Evolutionary conservation across 1,140 invertebrate species (phyloP).

Genomic region (Panulirus ornatus): DNA sequence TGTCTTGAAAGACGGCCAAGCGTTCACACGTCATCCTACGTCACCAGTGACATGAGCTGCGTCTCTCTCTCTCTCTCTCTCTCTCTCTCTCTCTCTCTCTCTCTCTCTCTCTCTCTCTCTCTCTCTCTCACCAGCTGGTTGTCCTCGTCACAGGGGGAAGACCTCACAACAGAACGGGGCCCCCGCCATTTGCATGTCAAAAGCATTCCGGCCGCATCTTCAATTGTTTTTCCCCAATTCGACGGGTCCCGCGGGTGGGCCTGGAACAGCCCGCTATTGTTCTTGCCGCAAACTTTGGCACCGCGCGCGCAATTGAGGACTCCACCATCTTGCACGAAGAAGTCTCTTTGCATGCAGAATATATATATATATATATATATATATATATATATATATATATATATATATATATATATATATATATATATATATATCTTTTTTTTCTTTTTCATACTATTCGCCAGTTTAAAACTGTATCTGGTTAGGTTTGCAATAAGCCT

Average conservation of each 20-base stretch:
- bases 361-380: too few species aligned
- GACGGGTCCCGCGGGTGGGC: background rate
- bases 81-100: background rate
- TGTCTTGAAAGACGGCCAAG: too few species aligned
- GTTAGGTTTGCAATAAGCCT: too few species aligned
- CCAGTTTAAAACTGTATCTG: too few species aligned
- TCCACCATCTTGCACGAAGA: background rate
- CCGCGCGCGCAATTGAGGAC: background rate
- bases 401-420: too few species aligned
- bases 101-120: background rate
- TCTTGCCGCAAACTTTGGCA: background rate
- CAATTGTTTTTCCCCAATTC: slow-evolving; percentile 20
- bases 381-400: too few species aligned
- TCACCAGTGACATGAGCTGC: too few species aligned
- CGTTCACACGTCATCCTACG: too few species aligned
- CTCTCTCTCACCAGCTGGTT: background rate
- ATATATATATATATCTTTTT: too few species aligned
- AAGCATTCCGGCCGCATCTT: slow-evolving; percentile 13
- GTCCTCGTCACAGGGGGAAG: background rate
- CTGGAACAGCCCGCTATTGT: background rate
- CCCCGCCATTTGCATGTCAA: background rate
- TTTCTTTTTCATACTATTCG: too few species aligned
- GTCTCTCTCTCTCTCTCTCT: slow-evolving; percentile 27
- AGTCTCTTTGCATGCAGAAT: too few species aligned
- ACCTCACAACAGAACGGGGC: background rate